Base-by-base conservation (phyloP, 2,113 vertebrate genomes). In the Callopanchax toddi region DNA sequence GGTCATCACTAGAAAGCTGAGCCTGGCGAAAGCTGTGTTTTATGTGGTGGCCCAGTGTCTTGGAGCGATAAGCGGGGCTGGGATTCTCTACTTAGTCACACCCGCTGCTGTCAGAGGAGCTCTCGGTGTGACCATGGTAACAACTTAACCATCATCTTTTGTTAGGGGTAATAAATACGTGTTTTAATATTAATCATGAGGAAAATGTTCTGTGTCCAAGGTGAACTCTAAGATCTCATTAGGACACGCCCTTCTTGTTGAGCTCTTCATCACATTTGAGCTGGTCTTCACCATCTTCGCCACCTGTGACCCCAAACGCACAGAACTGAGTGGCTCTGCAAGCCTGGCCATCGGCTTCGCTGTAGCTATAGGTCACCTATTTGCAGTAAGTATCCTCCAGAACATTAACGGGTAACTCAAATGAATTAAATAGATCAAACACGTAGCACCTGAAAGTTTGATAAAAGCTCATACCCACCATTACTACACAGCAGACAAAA, bases 241-340 rank as follows among this genome's bases (percentile, higher is more conserved):
- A 26, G 96, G 96, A 60, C 94, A 95, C 1, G 96, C 92, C 15
- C 91, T 99, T 58, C 87, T 99, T 63, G 94, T 99, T 76, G 97
- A 99, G 87, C 58, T 99, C 83, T 91, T 99, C 69, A 98, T 99
- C 89, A 98, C 96, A 13, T 99, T 99, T 76, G 93, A 98, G 75
- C 89, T 99, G 81, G 95, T 98, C 81, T 97, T 99, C 87, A 97
- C 97, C 34, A 91, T 99, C 76, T 99, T 98, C 68, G 96, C 97
- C 85, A 98, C 96, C 82, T 98, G 97, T 78, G 97, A 99, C 79
- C 88, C 95, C 66, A 98, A 96, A 82, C 92, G 96, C 46, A 92
- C 71, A 1, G 96, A 99, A 86, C 93, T 97, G 21, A 93, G 93
- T 11, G 95, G 96, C 63, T 97, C 96, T 36, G 90, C 94, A 46